Evolutionary conservation across 2,113 vertebrate species (phyloP).

Genomic region (Chauna torquata): DNA sequence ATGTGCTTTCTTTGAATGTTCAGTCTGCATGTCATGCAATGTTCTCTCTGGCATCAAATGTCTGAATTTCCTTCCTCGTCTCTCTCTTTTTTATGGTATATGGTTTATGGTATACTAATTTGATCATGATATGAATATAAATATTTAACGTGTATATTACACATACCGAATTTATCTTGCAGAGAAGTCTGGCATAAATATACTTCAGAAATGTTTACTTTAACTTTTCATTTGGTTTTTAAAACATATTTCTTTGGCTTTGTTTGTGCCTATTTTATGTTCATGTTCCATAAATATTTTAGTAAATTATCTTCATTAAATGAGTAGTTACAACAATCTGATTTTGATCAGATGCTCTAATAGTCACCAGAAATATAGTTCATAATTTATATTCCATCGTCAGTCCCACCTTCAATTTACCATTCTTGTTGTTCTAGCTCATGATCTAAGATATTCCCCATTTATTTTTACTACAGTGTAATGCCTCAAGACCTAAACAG

Average conservation of each 20-base stretch:
- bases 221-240: not conserved
- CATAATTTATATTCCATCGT: not conserved
- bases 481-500: not conserved
- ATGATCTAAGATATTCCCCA: not conserved
- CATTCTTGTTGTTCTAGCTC: not conserved
- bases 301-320: not conserved
- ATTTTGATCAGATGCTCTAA: conserved; percentile 35
- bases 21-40: not conserved
- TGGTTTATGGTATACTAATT: not conserved
- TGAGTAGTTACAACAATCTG: conserved; percentile 19
- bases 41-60: conserved; percentile 21
- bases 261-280: not conserved
- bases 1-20: not conserved
- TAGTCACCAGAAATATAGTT: not conserved
- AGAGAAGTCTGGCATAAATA: conserved; percentile 26
- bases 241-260: not conserved
- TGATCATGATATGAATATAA: not conserved
- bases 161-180: not conserved
- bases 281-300: not conserved
- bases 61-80: not conserved
- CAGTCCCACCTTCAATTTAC: not conserved
- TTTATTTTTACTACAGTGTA: not conserved
- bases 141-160: conserved; percentile 7
- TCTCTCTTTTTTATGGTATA: not conserved
- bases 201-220: conserved; percentile 18